Conservation (phyloP, 2,888 invertebrate genomes). For the Conchocele bisecta region DNA sequence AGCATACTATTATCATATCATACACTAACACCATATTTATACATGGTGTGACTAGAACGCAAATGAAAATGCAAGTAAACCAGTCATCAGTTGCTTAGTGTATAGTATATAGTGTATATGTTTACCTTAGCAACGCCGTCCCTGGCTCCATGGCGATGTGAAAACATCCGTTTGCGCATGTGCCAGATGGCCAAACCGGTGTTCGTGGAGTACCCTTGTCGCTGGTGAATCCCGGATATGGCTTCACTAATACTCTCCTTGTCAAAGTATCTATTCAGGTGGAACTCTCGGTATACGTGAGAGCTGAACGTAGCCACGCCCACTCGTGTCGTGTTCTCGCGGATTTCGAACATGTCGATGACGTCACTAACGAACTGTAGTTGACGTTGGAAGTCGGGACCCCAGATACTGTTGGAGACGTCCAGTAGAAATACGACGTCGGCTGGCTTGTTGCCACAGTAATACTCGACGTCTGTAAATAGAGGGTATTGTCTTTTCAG, state of each 20-base stretch:
- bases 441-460: constrained; percentile 69
- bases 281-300: constrained; percentile 63
- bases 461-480: constrained; percentile 64
- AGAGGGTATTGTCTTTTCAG: no score
- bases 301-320: constrained; percentile 74
- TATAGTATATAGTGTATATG: no score
- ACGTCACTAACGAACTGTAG: constrained; percentile 74
- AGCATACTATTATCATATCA: no score
- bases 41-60: neutral
- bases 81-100: no score
- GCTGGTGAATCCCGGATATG: constrained; percentile 57
- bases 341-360: constrained; percentile 73
- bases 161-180: constrained; percentile 68
- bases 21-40: neutral
- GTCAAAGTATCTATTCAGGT: constrained; percentile 60
- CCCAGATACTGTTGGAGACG: constrained; percentile 78
- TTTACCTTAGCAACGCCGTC: constrained; percentile 63
- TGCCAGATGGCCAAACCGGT: constrained; percentile 67
- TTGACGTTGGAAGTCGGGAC: constrained; percentile 74
- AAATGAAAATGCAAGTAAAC: no score
- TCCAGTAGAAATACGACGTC: constrained; percentile 72
- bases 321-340: constrained; percentile 70
- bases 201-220: constrained; percentile 64
- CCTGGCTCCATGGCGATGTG: constrained; percentile 58
- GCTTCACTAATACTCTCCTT: constrained; percentile 56